phyloP scores from a whole-genome alignment of 2,888 invertebrate species.

The Drosophila kanekoi region DNA sequence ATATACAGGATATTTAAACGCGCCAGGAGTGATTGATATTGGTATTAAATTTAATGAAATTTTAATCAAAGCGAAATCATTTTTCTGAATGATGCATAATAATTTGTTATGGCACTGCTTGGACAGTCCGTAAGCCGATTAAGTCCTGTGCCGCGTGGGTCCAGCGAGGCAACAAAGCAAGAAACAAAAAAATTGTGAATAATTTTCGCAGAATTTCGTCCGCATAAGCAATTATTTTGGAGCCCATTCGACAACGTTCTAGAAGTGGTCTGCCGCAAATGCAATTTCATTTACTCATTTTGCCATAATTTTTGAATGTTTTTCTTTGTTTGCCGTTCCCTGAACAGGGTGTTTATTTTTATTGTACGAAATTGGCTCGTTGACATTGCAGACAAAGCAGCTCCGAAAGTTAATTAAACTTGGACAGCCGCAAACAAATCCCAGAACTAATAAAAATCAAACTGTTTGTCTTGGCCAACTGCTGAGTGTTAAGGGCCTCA shows the following conservation, averaged over 20 bases:
- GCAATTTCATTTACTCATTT: constrained; percentile 26
- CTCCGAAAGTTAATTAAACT: constrained; percentile 62
- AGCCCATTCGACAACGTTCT: background rate
- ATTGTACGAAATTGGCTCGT: constrained; percentile 30
- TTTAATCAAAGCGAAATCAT: background rate
- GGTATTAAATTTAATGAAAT: constrained; percentile 2
- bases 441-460: constrained; percentile 60
- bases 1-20: background rate
- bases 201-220: background rate
- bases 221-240: constrained; percentile 14
- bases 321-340: constrained; percentile 11
- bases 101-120: background rate
- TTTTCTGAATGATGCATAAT: background rate
- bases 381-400: constrained; percentile 29
- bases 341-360: constrained; percentile 14
- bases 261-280: constrained; percentile 14
- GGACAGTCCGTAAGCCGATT: constrained; percentile 6
- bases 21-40: background rate
- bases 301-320: constrained; percentile 15
- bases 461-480: constrained; percentile 15
- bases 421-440: constrained; percentile 37
- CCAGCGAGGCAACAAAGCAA: background rate
- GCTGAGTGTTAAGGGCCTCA: constrained; percentile 2
- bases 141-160: background rate
- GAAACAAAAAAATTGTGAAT: background rate